Evolutionary conservation across 2,888 invertebrate genomes (phyloP), one percentile per base, ranked within the genome.

Genomic region (Eupithecia tripunctaria): DNA sequence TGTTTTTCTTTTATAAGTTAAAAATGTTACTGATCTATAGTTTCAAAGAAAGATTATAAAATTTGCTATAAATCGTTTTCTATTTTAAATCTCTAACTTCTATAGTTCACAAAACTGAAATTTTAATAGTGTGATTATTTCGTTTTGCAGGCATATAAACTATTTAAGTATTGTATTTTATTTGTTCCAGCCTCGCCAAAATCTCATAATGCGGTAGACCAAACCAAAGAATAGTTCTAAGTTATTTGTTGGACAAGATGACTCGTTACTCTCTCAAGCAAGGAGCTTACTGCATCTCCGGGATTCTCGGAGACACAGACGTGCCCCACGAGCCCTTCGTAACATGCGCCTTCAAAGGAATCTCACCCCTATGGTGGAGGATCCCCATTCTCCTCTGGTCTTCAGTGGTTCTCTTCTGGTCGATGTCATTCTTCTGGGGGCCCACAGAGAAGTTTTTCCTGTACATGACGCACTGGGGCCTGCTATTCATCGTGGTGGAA

Each of bases 381-480:
- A 80, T 93, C 5, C 92, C 93, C 4, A 91, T 92, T 70, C 85
- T 92, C 36, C 67, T 92, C 2, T 94, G 94, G 94, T 82, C 92
- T 1, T 71, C 88, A 5, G 65, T 82, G 51, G 81, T 89, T 14
- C 82, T 87, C 32, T 77, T 84, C 69, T 90, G 90, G 88, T 92
- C 94, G 0, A 82, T 89, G 27, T 77, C 84, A 1, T 85, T 81
- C 75, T 92, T 94, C 82, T 93, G 93, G 92, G 92, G 92, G 25
- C 90, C 91, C 1, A 83, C 84, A 1, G 89, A 88, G 74, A 94
- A 91, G 86, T 95, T 92, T 86, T 87, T 94, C 73, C 84, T 95
- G 27, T 95, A 95, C 82, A 94, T 95, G 89, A 95, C 95, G 7
- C 95, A 95, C 80, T 95, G 95, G 95, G 95, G 95, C 2, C 86